Evolutionary conservation across 1,140 invertebrate genomes (phyloP).

Genomic region (Eriosoma lanigerum): DNA sequence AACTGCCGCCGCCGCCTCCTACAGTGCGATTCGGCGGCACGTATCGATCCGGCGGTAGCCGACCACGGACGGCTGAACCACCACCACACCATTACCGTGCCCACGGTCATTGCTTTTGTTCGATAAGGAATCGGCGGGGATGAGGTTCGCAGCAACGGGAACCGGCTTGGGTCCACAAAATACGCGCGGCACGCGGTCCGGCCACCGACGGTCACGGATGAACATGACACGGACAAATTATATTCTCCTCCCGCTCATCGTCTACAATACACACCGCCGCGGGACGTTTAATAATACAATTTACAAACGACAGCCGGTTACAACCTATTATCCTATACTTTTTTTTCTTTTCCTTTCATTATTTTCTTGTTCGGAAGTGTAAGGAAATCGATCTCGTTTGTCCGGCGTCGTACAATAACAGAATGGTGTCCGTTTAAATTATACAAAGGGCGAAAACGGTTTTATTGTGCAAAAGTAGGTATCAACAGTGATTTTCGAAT

Average conservation of each 20-base stretch:
- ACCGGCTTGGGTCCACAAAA: constrained; percentile 33
- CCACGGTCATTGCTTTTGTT: constrained; percentile 40
- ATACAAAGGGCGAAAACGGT: too few species aligned
- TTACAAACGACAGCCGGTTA: constrained; percentile 9
- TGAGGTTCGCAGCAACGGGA: neutral
- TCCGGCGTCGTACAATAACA: neutral
- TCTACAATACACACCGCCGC: neutral
- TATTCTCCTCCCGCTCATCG: neutral
- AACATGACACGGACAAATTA: constrained; percentile 50
- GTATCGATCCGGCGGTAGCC: constrained; percentile 20
- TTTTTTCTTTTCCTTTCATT: neutral
- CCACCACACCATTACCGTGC: neutral
- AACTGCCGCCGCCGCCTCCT: neutral
- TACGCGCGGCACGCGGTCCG: constrained; percentile 17
- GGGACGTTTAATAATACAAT: constrained; percentile 9
- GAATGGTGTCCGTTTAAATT: neutral
- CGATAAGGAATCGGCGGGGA: constrained; percentile 24
- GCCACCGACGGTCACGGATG: constrained; percentile 15
- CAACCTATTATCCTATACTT: neutral
- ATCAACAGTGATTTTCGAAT: too few species aligned
- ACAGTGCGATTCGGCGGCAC: neutral
- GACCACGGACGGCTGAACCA: constrained; percentile 25
- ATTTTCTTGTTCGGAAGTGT: neutral
- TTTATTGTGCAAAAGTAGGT: too few species aligned
- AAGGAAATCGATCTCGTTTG: neutral